Evolutionary conservation across 2,113 vertebrate genomes (phyloP).

Genomic region (Ondatra zibethicus): DNA sequence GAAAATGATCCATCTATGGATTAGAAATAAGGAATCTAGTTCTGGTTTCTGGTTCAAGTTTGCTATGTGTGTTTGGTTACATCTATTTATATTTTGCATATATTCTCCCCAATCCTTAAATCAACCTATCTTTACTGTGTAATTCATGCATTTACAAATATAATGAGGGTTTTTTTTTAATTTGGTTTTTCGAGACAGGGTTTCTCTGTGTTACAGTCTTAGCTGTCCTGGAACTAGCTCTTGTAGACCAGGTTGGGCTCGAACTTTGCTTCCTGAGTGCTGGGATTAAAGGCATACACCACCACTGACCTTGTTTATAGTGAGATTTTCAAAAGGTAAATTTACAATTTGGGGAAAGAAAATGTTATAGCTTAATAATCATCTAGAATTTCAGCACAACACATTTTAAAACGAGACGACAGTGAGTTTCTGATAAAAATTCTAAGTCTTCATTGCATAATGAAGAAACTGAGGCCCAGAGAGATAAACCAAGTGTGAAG

Average conservation of each 20-base stretch:
- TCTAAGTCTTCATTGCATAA: conserved; percentile 34
- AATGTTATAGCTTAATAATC: background rate
- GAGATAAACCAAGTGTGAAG: conserved; percentile 45
- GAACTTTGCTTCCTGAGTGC: no score
- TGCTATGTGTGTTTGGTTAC: conserved; percentile 22
- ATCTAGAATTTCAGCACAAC: background rate
- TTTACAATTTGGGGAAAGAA: conserved; percentile 6
- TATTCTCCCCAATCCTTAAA: background rate
- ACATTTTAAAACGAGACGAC: conserved; percentile 44
- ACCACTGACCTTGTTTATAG: no score
- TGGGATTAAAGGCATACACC: no score
- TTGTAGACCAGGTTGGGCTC: no score
- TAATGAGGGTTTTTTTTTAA: background rate
- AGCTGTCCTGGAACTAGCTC: no score
- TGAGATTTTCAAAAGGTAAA: background rate
- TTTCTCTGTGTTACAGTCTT: no score
- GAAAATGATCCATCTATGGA: conserved; percentile 14
- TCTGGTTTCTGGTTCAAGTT: conserved; percentile 44
- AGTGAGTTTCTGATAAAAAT: conserved; percentile 23
- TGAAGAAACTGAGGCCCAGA: conserved; percentile 34
- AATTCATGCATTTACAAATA: background rate
- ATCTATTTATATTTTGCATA: conserved; percentile 31
- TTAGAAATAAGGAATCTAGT: conserved; percentile 1
- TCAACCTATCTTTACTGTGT: background rate
- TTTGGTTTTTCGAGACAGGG: no score